A percentile compares a stretch with the other conserved stretches of the same genome.
These are phyloP conservation scores for Lithobates pipiens DNA, from an alignment of 2,797 vertebrate species.

Conservation along the genomic window DNA sequence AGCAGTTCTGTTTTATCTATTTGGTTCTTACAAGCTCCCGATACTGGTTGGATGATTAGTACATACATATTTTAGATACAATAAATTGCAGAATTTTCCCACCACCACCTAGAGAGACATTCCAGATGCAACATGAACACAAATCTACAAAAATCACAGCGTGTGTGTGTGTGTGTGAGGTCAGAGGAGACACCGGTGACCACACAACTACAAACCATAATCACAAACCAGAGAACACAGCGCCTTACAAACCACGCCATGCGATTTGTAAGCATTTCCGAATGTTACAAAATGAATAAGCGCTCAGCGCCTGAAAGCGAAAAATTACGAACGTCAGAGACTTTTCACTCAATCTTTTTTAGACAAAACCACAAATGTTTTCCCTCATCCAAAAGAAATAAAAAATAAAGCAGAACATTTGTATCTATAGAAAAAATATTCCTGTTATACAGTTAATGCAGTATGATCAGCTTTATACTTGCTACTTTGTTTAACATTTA, in stretches of 20 bases:
- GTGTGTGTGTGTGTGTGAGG: no score
- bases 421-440: not conserved
- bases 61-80: no score
- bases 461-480: not conserved
- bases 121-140: no score
- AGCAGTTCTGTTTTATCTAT: no score
- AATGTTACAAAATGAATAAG: not conserved
- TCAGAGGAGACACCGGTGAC: not conserved
- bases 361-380: not conserved
- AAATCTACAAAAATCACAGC: no score
- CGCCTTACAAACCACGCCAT: not conserved
- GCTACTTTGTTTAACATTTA: no score
- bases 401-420: not conserved
- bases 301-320: not conserved
- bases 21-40: no score
- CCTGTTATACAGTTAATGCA: not conserved
- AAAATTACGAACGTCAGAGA: not conserved
- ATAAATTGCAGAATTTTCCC: no score
- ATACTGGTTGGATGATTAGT: no score
- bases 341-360: not conserved
- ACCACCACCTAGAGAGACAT: no score
- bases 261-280: not conserved
- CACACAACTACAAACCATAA: not conserved
- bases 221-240: not conserved
- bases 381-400: not conserved